Base-by-base conservation (phyloP, 64 coral and sea anemone genomes). In the Montipora sp. region DNA sequence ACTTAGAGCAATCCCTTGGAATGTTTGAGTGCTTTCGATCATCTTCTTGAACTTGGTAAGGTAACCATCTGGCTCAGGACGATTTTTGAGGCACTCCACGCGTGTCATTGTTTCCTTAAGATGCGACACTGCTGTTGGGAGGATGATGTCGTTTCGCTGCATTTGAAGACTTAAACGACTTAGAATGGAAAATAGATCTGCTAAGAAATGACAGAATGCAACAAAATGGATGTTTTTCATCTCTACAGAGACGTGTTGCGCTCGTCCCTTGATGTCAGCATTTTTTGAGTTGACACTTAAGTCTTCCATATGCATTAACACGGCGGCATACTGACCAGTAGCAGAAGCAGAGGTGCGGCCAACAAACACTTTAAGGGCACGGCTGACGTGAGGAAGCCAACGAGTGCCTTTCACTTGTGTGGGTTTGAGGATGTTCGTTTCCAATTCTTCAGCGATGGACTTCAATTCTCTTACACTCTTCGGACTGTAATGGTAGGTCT, bases 151-250 rank as follows among this genome's bases (percentile, higher is more conserved):
- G 22, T 82, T 65, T 65, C 57, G 21, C 23, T 82, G 80, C 80
- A 82, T 65, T 14, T 63, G 80, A 1, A 82, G 13, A 45, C 80
- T 82, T 22, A 82, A 9, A 19, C 23, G 58, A 46, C 80, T 65
- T 11, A 82, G 10, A 44, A 65, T 82, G 23, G 80, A 1, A 36
- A 82, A 63, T 11, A 82, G 23, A 15, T 82, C 58, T 36, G 80
- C 80, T 36, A 82, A 65, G 43, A 82, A 82, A 82, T 82, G 80
- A 16, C 80, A 82, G 57, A 66, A 83, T 83, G 80, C 57, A 66
- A 51, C 22, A 12, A 83, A 83, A 83, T 83, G 13, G 24, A 83
- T 15, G 24, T 67, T 51, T 21, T 80, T 80, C 78, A 80, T 80
- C 20, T 80, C 59, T 2, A 7, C n/a, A 80, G 78, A 7, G n/a